phyloP scores from a whole-genome alignment of 2,888 invertebrate genomes.

The Cataglyphis livida region DNA sequence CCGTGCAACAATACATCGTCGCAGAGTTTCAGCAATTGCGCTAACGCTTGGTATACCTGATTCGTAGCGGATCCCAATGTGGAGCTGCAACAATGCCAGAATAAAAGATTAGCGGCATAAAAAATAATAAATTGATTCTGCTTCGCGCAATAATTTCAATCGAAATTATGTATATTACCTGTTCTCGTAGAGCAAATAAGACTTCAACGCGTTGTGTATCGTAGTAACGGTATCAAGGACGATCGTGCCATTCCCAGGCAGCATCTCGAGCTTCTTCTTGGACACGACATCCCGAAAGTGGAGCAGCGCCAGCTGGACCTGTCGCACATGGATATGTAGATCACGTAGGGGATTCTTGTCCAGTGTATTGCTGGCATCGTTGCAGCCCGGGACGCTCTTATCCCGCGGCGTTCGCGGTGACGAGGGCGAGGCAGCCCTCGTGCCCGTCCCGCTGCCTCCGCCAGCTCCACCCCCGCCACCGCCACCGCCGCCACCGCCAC shows the following conservation, averaged over 20 bases:
- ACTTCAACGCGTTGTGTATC: conserved; percentile 90
- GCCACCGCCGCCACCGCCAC: conserved; percentile 67
- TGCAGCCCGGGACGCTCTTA: conserved; percentile 86
- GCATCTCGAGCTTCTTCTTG: conserved; percentile 96
- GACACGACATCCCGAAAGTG: conserved; percentile 97
- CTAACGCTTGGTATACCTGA: conserved; percentile 94
- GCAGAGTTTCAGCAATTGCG: conserved; percentile 94
- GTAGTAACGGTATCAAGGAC: conserved; percentile 96
- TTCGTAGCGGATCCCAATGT: conserved; percentile 92
- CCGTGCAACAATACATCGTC: conserved; percentile 94
- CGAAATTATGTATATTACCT: conserved; percentile 81
- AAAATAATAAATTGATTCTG: background rate
- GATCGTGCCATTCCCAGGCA: conserved; percentile 97
- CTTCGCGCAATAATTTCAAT: background rate
- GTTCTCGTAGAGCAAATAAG: conserved; percentile 86
- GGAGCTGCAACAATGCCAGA: conserved; percentile 86
- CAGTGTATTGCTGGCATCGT: conserved; percentile 72
- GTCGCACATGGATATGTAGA: conserved; percentile 91
- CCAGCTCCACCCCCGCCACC: conserved; percentile 84
- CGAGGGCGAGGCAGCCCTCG: conserved; percentile 85
- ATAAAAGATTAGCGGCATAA: background rate
- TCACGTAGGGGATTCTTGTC: conserved; percentile 90
- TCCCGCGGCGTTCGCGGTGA: conserved; percentile 84
- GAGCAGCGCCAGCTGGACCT: conserved; percentile 92
- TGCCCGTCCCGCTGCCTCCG: conserved; percentile 85